These are phyloP conservation scores for Mycalesis mineus DNA, from an alignment of 2,888 invertebrate genomes.

Conservation along the genomic window DNA sequence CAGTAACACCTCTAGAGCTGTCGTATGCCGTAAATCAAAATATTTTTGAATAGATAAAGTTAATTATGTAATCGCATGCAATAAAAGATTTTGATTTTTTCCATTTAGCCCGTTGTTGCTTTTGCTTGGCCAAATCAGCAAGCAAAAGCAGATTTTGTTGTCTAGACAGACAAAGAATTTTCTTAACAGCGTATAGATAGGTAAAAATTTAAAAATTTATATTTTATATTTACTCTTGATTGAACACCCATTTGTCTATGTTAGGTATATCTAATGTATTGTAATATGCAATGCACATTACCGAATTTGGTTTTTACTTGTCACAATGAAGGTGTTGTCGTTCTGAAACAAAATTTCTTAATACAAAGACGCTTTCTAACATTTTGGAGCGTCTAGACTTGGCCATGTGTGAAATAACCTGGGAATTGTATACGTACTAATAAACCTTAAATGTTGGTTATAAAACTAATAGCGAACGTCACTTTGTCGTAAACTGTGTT, in stretches of 20 bases:
- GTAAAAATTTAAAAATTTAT: too few species aligned
- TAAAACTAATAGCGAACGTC: slow-evolving; percentile 72
- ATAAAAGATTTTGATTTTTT: too few species aligned
- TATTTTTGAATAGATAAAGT: too few species aligned
- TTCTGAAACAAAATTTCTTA: slow-evolving; percentile 36
- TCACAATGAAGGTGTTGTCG: background rate
- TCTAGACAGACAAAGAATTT: too few species aligned
- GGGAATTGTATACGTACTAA: slow-evolving; percentile 66
- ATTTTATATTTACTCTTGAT: too few species aligned
- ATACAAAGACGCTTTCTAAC: slow-evolving; percentile 47
- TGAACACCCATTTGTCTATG: too few species aligned
- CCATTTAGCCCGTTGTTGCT: too few species aligned
- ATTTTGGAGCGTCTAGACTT: slow-evolving; percentile 64
- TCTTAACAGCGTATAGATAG: too few species aligned
- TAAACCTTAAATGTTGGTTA: slow-evolving; percentile 68
- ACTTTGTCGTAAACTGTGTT: slow-evolving; percentile 66
- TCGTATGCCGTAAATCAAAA: too few species aligned
- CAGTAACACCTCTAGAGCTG: slow-evolving; percentile 56
- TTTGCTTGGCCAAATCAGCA: too few species aligned
- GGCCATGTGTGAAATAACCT: slow-evolving; percentile 70
- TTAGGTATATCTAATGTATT: background rate
- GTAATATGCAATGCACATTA: background rate
- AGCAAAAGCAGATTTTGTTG: too few species aligned
- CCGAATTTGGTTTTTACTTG: background rate
- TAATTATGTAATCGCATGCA: too few species aligned